Base-by-base conservation (phyloP, 2,888 invertebrate genomes). In the Himalopsyche anomala region DNA sequence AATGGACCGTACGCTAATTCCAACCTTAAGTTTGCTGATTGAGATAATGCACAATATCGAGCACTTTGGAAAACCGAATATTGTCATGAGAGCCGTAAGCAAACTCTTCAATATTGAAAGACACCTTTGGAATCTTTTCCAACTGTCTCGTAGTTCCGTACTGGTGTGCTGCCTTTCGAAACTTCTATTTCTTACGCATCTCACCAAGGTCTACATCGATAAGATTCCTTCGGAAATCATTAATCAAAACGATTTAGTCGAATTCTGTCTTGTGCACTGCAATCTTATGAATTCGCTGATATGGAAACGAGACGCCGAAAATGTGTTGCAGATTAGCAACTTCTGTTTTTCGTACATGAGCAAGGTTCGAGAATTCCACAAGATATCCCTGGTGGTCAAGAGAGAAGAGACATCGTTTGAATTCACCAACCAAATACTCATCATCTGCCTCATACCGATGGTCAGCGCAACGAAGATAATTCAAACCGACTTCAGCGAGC, bases 361-460 rank as follows among this genome's bases (percentile, higher is more conserved):
- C 42, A 91, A 91, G 87, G 86, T 93, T 5, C 90, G 91, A 8
- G 79, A 88, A 4, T 89, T 90, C 6, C 84, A 87, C 62, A 87
- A 87, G 9, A 56, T 86, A 74, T 91, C 90, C 3, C 91, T 91
- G 15, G 89, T 90, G 45, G 91, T 89, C 69, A 88, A 90, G 40
- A 86, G 89, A 4, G 88, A 90, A 55, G 90, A 90, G 0, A 90
- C 90, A 54, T 91, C 90, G 54, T 88, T 91, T 15, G 90, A 93
- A 51, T 91, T 95, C 86, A 94, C 94, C 89, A 94, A 94, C 89
- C 95, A 95, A 90, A 91, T 95, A 89, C 90, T 95, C 38, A 92
- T 94, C 82, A 92, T 95, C 88, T 94, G 95, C 90, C 91, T 96
- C 17, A 90, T 96, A 80, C 96, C 97, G 0, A 90, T 95, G 51